Evolutionary conservation across 2,888 invertebrate species (phyloP), one percentile per base, ranked within the genome.

Genomic region (Xanthia icteritia): DNA sequence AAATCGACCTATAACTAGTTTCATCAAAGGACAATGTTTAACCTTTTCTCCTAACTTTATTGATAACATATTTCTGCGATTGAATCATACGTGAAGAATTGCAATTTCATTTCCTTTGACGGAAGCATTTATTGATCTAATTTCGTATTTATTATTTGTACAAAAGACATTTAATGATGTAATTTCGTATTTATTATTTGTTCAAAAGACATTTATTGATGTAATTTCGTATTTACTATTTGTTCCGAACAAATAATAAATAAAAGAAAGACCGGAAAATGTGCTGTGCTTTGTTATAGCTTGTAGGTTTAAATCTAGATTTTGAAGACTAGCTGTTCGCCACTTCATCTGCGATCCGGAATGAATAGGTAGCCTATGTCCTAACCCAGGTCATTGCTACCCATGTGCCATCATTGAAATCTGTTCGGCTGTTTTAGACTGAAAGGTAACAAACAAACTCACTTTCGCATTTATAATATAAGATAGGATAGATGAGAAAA

Each of bases 91-190:
- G 79, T 69, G 56, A 69, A 6, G 51, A 65, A 72, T 72, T 58
- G 48, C 51, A 73, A 77, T 81, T 81, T 75, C n/a, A 61, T 72
- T 77, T 54, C 64, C 54, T 85, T 86, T 86, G 77, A 69, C 31
- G 77, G 3, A 60, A 66, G 61, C 17, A 36, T 45, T 83, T 74
- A 66, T 76, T 80, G 60, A 60, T 31, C 13, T 64, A 15, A 72
- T 77, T 77, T 65, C 20, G 61, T 70, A 42, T 70, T 80, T 71
- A 61, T 69, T 68, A 60, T 77, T 58, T 77, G 27, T 31, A 31
- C 31, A 36, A 20, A 60, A 31, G n/a, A n/a, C n/a, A n/a, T n/a
- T n/a, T n/a, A n/a, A n/a, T n/a, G n/a, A n/a, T n/a, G n/a, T n/a
- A n/a, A n/a, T n/a, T n/a, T n/a, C n/a, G n/a, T n/a, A n/a, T n/a